Percentiles rank a stretch among this genome's conserved stretches.
Evolutionary conservation across 2,888 invertebrate genomes (phyloP).

Genomic region (Corythucha ciliata): DNA sequence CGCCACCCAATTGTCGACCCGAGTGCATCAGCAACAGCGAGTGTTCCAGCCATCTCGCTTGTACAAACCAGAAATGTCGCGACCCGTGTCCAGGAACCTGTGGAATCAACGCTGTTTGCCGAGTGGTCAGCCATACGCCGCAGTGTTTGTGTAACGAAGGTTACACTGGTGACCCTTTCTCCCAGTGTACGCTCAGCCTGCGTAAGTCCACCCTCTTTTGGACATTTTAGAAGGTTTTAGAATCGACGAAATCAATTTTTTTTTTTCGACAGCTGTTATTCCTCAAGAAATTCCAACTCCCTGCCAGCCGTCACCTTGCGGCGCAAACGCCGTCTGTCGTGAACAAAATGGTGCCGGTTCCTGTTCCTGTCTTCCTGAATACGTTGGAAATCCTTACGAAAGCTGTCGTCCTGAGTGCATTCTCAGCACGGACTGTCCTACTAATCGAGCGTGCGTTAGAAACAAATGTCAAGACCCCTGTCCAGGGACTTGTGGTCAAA

Average conservation of each 20-base stretch:
- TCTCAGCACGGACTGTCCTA: slow-evolving; percentile 60
- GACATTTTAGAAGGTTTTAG: too few species aligned
- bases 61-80: slow-evolving; percentile 60
- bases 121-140: slow-evolving; percentile 64
- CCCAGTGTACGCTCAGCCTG: slow-evolving; percentile 43
- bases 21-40: slow-evolving; percentile 65
- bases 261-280: slow-evolving; percentile 22
- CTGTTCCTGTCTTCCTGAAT: slow-evolving; percentile 60
- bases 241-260: slow-evolving; percentile 10
- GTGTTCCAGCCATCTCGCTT: slow-evolving; percentile 56
- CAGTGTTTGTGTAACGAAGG: slow-evolving; percentile 54
- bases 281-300: slow-evolving; percentile 49
- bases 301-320: slow-evolving; percentile 52
- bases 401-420: slow-evolving; percentile 66
- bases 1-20: slow-evolving; percentile 62
- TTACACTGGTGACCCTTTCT: slow-evolving; percentile 58
- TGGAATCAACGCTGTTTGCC: slow-evolving; percentile 59
- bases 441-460: slow-evolving; percentile 57
- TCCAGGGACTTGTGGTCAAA: slow-evolving; percentile 64
- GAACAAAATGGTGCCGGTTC: slow-evolving; percentile 43
- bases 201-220: slow-evolving; percentile 30
- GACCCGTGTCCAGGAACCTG: slow-evolving; percentile 62
- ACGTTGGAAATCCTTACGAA: slow-evolving; percentile 70
- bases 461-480: slow-evolving; percentile 70
- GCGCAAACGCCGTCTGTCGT: slow-evolving; percentile 51